Conservation (phyloP, 2,113 vertebrate genomes). For the Psophia crepitans region DNA sequence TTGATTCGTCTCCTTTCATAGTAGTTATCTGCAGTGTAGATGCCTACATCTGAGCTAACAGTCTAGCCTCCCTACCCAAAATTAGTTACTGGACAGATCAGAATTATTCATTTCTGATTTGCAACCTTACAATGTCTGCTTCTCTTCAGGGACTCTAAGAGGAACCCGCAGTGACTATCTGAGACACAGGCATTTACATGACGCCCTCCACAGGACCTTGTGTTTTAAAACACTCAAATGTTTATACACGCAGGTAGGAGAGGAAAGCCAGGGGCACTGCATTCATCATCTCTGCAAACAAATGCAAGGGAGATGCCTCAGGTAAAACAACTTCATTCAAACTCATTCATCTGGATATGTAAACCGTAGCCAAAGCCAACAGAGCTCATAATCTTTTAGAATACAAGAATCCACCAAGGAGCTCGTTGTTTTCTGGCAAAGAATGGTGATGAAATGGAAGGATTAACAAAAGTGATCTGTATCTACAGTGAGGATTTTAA, state of each 20-base stretch:
- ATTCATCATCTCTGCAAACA: slow-evolving; percentile 1
- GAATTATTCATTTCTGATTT: not conserved
- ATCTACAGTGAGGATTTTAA: not conserved
- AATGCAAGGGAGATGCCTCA: not conserved
- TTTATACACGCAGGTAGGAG: not conserved
- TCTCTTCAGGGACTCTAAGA: not conserved
- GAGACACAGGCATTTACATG: not conserved
- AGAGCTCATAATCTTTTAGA: not conserved
- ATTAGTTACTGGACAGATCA: not conserved
- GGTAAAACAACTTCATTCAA: not conserved
- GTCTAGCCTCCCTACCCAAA: not conserved
- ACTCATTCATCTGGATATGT: not conserved
- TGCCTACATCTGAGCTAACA: not conserved
- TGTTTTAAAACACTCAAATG: not conserved
- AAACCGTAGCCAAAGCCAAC: not conserved
- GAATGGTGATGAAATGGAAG: not conserved
- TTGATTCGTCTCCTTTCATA: not conserved
- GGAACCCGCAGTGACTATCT: not conserved
- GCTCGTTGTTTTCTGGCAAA: not conserved
- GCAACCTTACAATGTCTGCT: not conserved
- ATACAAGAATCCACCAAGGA: not conserved
- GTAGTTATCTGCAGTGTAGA: not conserved
- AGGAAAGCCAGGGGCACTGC: not conserved
- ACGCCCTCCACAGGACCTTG: not conserved
- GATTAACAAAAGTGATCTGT: not conserved